These are phyloP conservation scores for Pseudeuparius sepicola DNA, from an alignment of 2,888 invertebrate species.

Conservation along the genomic window DNA sequence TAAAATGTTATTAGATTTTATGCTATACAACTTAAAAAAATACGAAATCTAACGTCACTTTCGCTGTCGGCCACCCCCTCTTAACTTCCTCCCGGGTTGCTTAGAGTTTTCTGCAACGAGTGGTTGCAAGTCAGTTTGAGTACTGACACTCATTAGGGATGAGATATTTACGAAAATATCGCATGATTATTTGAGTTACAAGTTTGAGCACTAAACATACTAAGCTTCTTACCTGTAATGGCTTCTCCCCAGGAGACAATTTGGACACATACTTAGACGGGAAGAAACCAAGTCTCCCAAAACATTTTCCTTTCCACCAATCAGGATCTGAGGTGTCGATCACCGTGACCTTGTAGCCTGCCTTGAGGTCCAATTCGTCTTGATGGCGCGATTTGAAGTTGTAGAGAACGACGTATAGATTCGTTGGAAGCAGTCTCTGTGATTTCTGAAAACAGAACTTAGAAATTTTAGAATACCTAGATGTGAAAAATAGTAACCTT, in stretches of 20 bases:
- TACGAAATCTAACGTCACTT: too few species aligned
- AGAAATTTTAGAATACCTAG: conserved; percentile 9
- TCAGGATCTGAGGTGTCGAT: conserved; percentile 91
- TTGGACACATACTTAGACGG: conserved; percentile 92
- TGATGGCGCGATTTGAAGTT: conserved; percentile 91
- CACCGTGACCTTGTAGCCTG: conserved; percentile 84
- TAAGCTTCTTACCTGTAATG: conserved; percentile 70
- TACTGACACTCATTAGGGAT: too few species aligned
- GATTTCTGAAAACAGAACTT: conserved; percentile 53
- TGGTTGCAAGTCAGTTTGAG: too few species aligned
- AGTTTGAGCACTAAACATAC: too few species aligned
- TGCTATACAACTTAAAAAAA: too few species aligned
- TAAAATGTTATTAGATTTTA: too few species aligned
- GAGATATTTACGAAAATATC: too few species aligned
- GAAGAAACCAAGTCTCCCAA: conserved; percentile 85
- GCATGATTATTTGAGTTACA: too few species aligned
- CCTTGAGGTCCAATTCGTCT: conserved; percentile 89
- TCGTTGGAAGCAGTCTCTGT: conserved; percentile 77
- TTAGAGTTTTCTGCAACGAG: too few species aligned
- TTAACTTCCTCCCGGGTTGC: too few species aligned
- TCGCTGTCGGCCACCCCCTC: too few species aligned
- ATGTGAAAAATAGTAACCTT: conserved; percentile 31
- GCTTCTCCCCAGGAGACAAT: conserved; percentile 80
- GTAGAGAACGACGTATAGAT: conserved; percentile 88
- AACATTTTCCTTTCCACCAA: conserved; percentile 96